A percentile compares a stretch with the other conserved stretches of the same genome.
Evolutionary conservation across 2,113 vertebrate genomes (phyloP).

Genomic region (Agapornis roseicollis): DNA sequence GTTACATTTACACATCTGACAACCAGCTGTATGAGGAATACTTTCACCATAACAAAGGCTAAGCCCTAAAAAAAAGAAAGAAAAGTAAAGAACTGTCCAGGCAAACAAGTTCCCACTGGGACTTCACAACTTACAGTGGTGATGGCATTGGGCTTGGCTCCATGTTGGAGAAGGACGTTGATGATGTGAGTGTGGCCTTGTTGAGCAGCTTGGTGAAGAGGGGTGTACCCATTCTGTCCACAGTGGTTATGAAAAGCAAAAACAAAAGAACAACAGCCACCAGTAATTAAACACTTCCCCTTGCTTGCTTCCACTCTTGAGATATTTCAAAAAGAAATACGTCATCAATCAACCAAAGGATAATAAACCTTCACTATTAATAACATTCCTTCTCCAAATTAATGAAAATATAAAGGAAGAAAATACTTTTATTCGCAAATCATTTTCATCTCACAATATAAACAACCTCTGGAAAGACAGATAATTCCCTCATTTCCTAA

Average conservation of each 20-base stretch:
- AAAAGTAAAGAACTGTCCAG: neutral
- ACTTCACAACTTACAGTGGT: slow-evolving; percentile 81
- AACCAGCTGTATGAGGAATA: slow-evolving; percentile 41
- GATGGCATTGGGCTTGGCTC: slow-evolving; percentile 90
- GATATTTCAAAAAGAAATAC: neutral
- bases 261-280: neutral
- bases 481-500: neutral
- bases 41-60: neutral
- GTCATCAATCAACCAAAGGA: fast-evolving
- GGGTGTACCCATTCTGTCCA: slow-evolving; percentile 91
- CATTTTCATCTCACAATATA: neutral
- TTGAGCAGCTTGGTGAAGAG: slow-evolving; percentile 95
- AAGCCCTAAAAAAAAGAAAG: neutral
- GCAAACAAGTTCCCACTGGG: neutral
- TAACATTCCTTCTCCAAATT: neutral
- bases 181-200: slow-evolving; percentile 98
- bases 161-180: slow-evolving; percentile 90
- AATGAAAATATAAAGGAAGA: neutral
- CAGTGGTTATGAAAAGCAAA: neutral
- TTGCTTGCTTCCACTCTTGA: neutral
- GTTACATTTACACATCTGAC: slow-evolving; percentile 53
- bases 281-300: neutral
- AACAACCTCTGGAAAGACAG: neutral
- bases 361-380: neutral
- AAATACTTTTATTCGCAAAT: neutral